These are phyloP conservation scores for Leucophenga maculata DNA, from an alignment of 2,888 invertebrate species.

Conservation along the genomic window DNA sequence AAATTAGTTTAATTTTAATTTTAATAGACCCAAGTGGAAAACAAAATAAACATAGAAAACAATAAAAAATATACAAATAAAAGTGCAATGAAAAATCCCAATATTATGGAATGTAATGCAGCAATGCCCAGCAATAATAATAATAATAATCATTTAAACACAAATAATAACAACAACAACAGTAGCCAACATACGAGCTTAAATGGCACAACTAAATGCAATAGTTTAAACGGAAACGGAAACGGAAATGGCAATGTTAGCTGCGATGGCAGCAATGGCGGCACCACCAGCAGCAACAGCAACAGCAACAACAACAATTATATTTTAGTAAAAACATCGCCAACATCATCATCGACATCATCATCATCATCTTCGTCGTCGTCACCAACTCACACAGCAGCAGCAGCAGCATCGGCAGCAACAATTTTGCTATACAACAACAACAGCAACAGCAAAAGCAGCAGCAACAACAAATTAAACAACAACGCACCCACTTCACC, in stretches of 20 bases:
- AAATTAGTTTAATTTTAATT: slow-evolving; percentile 20
- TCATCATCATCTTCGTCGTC: slow-evolving; percentile 32
- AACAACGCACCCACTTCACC: slow-evolving; percentile 31
- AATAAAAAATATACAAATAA: slow-evolving; percentile 18
- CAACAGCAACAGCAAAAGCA: slow-evolving; percentile 31
- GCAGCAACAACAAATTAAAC: slow-evolving; percentile 30
- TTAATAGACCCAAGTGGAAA: slow-evolving; percentile 14
- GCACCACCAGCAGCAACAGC: slow-evolving; percentile 33
- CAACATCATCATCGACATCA: background rate
- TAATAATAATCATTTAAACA: slow-evolving; percentile 3
- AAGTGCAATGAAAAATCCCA: slow-evolving; percentile 64
- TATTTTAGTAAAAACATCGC: slow-evolving; percentile 36
- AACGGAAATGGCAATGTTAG: slow-evolving; percentile 63
- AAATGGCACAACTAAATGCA: slow-evolving; percentile 38
- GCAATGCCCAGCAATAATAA: slow-evolving; percentile 37
- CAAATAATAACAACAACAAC: slow-evolving; percentile 31
- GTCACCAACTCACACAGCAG: slow-evolving; percentile 36
- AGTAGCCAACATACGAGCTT: background rate
- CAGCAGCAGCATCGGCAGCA: slow-evolving; percentile 31
- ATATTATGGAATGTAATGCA: slow-evolving; percentile 59
- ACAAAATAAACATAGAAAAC: slow-evolving; percentile 9
- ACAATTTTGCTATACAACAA: slow-evolving; percentile 22
- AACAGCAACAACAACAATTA: slow-evolving; percentile 29
- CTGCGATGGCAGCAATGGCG: slow-evolving; percentile 33
- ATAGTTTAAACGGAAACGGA: slow-evolving; percentile 64